Percentiles rank a stretch among this genome's conserved stretches.
These are phyloP conservation scores for Embidobia sp. DNA, from an alignment of 2,888 invertebrate species.

Conservation along the genomic window DNA sequence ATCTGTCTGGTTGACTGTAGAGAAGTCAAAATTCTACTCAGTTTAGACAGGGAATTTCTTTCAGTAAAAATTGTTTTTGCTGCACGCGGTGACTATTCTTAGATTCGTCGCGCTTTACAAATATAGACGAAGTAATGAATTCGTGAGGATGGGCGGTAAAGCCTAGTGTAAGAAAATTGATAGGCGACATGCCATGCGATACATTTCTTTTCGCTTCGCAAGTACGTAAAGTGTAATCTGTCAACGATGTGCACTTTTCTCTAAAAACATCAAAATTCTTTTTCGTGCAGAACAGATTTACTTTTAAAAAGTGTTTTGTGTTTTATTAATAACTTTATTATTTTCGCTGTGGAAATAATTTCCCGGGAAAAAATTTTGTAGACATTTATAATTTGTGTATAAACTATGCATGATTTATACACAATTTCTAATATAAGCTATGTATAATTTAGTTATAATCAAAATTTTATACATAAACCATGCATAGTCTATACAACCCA, in stretches of 20 bases:
- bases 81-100: constrained; percentile 50
- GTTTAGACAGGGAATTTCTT: constrained; percentile 41
- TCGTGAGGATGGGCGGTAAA: constrained; percentile 41
- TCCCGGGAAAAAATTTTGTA: no score
- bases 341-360: no score
- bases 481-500: no score
- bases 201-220: constrained; percentile 24
- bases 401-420: no score
- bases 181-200: constrained; percentile 27
- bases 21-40: constrained; percentile 40
- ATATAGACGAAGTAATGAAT: constrained; percentile 59
- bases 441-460: no score
- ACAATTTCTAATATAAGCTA: no score
- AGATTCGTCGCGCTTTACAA: constrained; percentile 61
- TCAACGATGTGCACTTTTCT: constrained; percentile 13
- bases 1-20: constrained; percentile 19
- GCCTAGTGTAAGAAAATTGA: constrained; percentile 44
- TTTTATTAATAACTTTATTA: no score
- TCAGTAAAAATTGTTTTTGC: constrained; percentile 53
- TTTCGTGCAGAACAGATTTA: no score
- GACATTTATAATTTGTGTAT: no score
- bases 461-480: no score
- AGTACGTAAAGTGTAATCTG: background rate
- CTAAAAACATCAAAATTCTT: background rate
- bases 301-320: no score